phyloP scores from a whole-genome alignment of 2,888 invertebrate species.

The Zele albiditarsus region DNA sequence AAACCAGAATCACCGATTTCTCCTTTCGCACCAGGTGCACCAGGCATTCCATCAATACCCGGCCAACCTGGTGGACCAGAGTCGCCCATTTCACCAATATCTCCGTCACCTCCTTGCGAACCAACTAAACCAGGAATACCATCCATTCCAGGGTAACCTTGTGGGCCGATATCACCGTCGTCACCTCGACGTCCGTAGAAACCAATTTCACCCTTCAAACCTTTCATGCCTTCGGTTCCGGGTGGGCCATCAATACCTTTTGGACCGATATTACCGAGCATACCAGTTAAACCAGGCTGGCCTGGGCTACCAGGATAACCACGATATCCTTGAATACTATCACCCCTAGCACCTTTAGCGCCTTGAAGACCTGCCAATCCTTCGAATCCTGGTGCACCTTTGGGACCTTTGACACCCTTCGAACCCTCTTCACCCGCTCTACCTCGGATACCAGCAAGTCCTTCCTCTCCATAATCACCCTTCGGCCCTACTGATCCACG shows the following conservation, averaged over 20 bases:
- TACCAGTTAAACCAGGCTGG: conserved; percentile 74
- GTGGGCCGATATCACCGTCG: conserved; percentile 69
- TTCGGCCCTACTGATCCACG: conserved; percentile 66
- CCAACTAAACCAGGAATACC: conserved; percentile 76
- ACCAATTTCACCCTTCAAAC: conserved; percentile 70
- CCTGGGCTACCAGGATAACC: conserved; percentile 77
- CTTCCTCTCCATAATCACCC: conserved; percentile 72
- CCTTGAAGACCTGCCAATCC: conserved; percentile 74
- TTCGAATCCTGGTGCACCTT: conserved; percentile 74
- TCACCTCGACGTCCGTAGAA: conserved; percentile 69
- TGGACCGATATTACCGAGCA: conserved; percentile 63
- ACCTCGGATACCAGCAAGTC: conserved; percentile 66
- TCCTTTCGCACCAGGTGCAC: conserved; percentile 79
- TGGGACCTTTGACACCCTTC: conserved; percentile 70
- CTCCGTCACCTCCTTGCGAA: conserved; percentile 73
- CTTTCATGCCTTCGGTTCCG: conserved; percentile 68
- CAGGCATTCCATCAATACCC: conserved; percentile 73
- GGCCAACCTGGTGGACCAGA: conserved; percentile 78
- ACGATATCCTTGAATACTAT: conserved; percentile 74
- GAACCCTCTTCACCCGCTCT: conserved; percentile 63
- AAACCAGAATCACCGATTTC: conserved; percentile 84
- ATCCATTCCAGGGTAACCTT: conserved; percentile 70
- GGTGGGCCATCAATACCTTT: conserved; percentile 63
- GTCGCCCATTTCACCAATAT: conserved; percentile 76
- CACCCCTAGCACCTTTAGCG: conserved; percentile 72